Evolutionary conservation across 53 echinoderm and acorn worm species (phyloP), one percentile per base, ranked within the genome.

Genomic region (Pentamera pediparva): DNA sequence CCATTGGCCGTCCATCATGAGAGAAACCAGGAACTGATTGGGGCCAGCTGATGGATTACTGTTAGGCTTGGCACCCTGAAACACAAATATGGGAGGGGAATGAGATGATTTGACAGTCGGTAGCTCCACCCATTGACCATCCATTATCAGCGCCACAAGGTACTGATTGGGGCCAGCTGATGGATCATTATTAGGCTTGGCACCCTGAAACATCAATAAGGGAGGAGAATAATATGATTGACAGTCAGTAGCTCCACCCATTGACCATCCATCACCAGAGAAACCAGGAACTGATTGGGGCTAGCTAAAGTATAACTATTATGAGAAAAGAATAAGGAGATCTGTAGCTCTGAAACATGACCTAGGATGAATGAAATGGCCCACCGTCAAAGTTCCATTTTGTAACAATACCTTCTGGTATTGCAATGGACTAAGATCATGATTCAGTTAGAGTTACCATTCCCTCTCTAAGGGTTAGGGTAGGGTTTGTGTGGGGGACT

Each of bases 1-100:
- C 39, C 39, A 65, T 40, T 65, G 65, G 39, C 65, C 65, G 25
- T 65, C 65, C 22, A 65, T 35, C 65, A 65, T 65, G 10, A 65
- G 39, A 65, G 65, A 37, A 7, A 38, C 39, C 26, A 65, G 39
- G 25, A 65, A 65, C 65, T 65, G 65, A 37, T 19, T 37, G 4
- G 37, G 22, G 37, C 39, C 24, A 0, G 20, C 37, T 10, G 37
- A 19, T n/a, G 65, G 25, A 38, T 22, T 22, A 28, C 24, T 19
- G 15, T 55, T n/a, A n/a, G n/a, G 55, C 17, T 55, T 45, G 0
- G 47, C 47, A 45, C 43, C 9, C 12, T 15, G n/a, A 45, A 45
- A 45, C 12, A 45, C n/a, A 15, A 12, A 45, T 45, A 45, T n/a
- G 12, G 0, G n/a, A 15, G 13, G 12, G 47, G 13, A 1, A 45